Evolutionary conservation across 2,797 vertebrate genomes (phyloP).

Genomic region (Lycodopsis pacificus): DNA sequence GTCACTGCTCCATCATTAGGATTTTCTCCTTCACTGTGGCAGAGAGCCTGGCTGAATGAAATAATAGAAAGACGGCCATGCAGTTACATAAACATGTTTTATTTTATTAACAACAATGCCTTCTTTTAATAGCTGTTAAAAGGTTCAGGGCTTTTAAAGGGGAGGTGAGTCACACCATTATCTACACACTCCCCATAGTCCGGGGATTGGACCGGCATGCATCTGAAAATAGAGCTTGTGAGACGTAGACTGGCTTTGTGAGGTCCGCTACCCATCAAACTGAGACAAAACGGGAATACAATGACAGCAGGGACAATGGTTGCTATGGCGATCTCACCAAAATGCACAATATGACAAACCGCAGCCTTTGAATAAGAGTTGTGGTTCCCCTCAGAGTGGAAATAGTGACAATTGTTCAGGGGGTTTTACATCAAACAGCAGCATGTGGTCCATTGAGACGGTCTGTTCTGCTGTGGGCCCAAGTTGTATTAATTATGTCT

Average conservation of each 20-base stretch:
- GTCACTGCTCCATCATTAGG: neutral
- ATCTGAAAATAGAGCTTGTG: slow-evolving; percentile 1
- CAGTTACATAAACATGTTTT: neutral
- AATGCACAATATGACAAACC: slow-evolving; percentile 9
- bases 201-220: neutral
- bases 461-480: slow-evolving; percentile 24
- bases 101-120: neutral
- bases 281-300: neutral
- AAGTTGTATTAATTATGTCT: slow-evolving; percentile 61
- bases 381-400: slow-evolving; percentile 12
- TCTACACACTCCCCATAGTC: neutral
- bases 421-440: slow-evolving; percentile 51
- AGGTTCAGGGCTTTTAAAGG: neutral
- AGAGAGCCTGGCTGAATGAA: neutral
- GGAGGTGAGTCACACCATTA: slow-evolving; percentile 12
- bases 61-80: neutral
- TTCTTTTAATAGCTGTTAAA: neutral
- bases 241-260: slow-evolving; percentile 9
- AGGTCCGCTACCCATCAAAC: slow-evolving; percentile 9
- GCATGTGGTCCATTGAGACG: slow-evolving; percentile 31
- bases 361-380: slow-evolving; percentile 8
- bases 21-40: neutral
- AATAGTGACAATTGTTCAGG: slow-evolving; percentile 17
- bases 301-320: neutral
- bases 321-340: neutral